These are phyloP conservation scores for Tarsius wallacei DNA, from an alignment of 2,797 vertebrate species.

Conservation along the genomic window DNA sequence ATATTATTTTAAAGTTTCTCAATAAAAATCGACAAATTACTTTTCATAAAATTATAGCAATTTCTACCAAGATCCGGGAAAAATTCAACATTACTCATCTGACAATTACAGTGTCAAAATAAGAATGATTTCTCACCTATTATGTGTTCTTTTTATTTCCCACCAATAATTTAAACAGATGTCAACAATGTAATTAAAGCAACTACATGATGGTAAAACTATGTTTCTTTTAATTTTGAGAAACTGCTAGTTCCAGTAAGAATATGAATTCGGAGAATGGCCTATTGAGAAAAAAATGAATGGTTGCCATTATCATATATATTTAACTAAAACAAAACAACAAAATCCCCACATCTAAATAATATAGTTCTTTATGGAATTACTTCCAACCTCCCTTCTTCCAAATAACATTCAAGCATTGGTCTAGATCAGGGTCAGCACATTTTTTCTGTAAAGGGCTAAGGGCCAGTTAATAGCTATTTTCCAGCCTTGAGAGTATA, in stretches of 20 bases:
- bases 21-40: not conserved
- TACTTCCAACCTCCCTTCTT: not conserved
- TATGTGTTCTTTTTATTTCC: not conserved
- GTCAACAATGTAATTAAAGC: not conserved
- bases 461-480: not conserved
- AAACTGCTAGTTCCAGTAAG: conserved; percentile 22
- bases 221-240: conserved; percentile 30
- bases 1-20: conserved; percentile 45
- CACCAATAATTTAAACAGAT: conserved; percentile 35
- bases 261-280: conserved; percentile 55
- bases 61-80: not conserved
- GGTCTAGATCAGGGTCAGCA: not conserved
- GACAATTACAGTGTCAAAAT: not conserved
- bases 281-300: conserved; percentile 35
- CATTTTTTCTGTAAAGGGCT: not conserved
- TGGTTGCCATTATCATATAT: conserved; percentile 2
- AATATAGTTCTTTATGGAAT: not conserved
- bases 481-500: not conserved
- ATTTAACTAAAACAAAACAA: conserved; percentile 33
- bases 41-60: conserved; percentile 15
- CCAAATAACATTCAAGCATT: not conserved
- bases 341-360: not conserved
- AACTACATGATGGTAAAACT: not conserved
- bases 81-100: not conserved
- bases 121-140: not conserved